Percentiles rank a stretch among this genome's conserved stretches.
Conservation (phyloP, 2,888 invertebrate genomes). For the Halictus ligatus region DNA sequence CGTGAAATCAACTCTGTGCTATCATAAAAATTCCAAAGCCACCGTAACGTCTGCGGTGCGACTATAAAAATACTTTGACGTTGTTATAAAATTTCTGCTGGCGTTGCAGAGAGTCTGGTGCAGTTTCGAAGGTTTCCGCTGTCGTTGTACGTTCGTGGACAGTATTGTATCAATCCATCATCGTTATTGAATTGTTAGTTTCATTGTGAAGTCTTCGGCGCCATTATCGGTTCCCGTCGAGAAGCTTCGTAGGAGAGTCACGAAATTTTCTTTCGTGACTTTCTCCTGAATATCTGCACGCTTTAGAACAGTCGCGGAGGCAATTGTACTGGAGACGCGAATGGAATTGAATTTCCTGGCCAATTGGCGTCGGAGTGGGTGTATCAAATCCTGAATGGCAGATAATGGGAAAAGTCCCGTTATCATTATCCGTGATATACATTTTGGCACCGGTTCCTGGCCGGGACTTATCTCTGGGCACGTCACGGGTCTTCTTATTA, state of each 20-base stretch:
- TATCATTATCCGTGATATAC: conserved; percentile 12
- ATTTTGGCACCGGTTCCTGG: conserved; percentile 6
- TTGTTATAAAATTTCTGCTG: not conserved
- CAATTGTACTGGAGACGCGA: conserved; percentile 16
- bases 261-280: not conserved
- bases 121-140: not conserved
- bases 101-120: not conserved
- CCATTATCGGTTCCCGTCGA: not conserved
- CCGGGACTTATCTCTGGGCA: not conserved
- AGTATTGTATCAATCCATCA: not conserved
- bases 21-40: not conserved
- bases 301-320: not conserved
- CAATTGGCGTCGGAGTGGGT: conserved; percentile 18
- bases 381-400: not conserved
- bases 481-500: not conserved
- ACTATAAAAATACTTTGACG: not conserved
- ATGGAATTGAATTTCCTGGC: conserved; percentile 18
- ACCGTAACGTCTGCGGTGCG: not conserved
- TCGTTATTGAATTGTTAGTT: not conserved
- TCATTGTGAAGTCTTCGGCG: not conserved
- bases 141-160: not conserved
- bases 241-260: not conserved
- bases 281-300: conserved; percentile 15
- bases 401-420: conserved; percentile 15
- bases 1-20: too few species aligned